Conservation (phyloP, 2,888 invertebrate genomes). For the Meganola albula region DNA sequence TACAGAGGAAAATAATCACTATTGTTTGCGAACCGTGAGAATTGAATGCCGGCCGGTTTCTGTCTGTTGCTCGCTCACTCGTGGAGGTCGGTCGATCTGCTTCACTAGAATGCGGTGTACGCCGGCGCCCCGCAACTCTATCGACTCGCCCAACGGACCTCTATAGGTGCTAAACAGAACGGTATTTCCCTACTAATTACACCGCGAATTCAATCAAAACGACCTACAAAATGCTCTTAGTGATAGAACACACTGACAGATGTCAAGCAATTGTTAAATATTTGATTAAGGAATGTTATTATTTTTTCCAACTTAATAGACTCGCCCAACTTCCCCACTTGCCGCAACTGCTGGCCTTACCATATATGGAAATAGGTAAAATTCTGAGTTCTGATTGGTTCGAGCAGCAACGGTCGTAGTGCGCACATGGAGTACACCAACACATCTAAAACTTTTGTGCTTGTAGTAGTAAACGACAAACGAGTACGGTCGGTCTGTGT, state of each 20-base stretch:
- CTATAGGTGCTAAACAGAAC: conserved; percentile 45
- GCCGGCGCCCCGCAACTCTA: conserved; percentile 56
- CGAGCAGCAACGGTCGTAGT: conserved; percentile 70
- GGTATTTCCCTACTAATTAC: conserved; percentile 39
- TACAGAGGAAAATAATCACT: conserved; percentile 40
- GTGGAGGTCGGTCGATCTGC: conserved; percentile 59
- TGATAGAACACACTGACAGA: conserved; percentile 36
- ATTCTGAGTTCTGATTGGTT: conserved; percentile 81
- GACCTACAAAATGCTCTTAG: conserved; percentile 37
- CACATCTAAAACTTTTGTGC: conserved; percentile 30
- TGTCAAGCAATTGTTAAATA: conserved; percentile 47
- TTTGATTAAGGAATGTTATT: conserved; percentile 50
- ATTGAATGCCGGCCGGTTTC: conserved; percentile 67
- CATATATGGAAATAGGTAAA: conserved; percentile 90
- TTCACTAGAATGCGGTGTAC: conserved; percentile 54
- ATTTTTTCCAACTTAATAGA: conserved; percentile 49
- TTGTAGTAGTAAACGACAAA: no score
- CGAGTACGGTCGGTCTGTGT: no score
- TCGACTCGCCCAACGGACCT: conserved; percentile 63
- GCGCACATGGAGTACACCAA: conserved; percentile 47
- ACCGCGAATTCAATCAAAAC: conserved; percentile 38
- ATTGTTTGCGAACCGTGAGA: conserved; percentile 61
- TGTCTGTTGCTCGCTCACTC: conserved; percentile 52
- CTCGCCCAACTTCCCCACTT: conserved; percentile 72
- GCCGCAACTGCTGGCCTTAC: conserved; percentile 81